phyloP scores from a whole-genome alignment of 1,140 invertebrate species.

The Anastrepha ludens region DNA sequence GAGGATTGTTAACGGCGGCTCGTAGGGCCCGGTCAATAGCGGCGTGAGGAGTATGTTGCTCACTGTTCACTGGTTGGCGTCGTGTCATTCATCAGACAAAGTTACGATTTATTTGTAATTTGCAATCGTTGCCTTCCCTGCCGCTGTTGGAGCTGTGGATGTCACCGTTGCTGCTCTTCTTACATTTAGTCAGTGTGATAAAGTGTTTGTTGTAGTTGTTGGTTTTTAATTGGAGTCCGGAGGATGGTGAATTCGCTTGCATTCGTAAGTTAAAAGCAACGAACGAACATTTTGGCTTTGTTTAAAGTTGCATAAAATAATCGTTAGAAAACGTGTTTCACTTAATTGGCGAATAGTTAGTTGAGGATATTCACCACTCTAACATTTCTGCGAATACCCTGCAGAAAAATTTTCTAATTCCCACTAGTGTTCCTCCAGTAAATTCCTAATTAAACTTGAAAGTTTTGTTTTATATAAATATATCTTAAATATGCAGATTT shows the following conservation, averaged over 20 bases:
- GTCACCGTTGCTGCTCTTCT: constrained; percentile 45
- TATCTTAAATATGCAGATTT: too few species aligned
- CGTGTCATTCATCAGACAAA: constrained; percentile 28
- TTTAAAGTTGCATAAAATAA: constrained; percentile 57
- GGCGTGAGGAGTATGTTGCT: background rate
- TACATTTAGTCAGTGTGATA: background rate
- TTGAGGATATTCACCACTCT: background rate
- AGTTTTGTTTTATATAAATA: too few species aligned
- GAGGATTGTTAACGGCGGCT: too few species aligned
- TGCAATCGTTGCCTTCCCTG: background rate
- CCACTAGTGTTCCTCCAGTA: too few species aligned
- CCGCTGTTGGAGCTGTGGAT: background rate
- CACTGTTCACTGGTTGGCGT: background rate
- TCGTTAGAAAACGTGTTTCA: constrained; percentile 49
- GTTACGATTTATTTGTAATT: constrained; percentile 57
- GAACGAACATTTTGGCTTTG: constrained; percentile 40
- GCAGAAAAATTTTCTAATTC: background rate
- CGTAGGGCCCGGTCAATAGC: background rate
- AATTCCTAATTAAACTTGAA: too few species aligned
- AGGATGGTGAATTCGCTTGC: background rate
- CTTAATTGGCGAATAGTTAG: constrained; percentile 1
- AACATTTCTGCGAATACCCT: background rate
- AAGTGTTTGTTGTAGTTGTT: background rate
- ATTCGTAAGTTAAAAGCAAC: background rate
- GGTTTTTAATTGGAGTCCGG: constrained; percentile 9